Evolutionary conservation across 2,888 invertebrate species (phyloP), one percentile per base, ranked within the genome.

Genomic region (Trachelus iudaicus): DNA sequence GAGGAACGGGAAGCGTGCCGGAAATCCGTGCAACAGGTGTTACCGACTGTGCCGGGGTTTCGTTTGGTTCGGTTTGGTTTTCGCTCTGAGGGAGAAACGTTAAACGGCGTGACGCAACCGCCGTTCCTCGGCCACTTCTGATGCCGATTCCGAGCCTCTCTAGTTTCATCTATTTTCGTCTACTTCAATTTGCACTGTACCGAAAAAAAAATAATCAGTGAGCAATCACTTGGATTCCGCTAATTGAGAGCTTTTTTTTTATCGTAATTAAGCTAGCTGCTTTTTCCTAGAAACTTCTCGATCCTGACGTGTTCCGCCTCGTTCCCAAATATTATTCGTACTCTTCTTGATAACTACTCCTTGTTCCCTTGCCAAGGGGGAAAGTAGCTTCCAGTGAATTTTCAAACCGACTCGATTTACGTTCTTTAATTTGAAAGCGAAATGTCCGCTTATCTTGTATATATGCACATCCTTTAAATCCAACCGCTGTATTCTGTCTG

Each of bases 11-110:
- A 87, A 87, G 87, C 86, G 86, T 87, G 90, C 86, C 90, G 89
- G 90, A 91, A 90, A 90, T 89, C 87, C 87, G 84, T 83, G 91
- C 91, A 91, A 91, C 91, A 91, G 91, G 91, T 91, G 89, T 87
- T 83, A 78, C 79, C 83, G 85, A 82, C 85, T 23, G 56, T 23
- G 56, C 9, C 82, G 84, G 84, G 85, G 76, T 80, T 82, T 81
- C 75, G 82, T 83, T 82, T 83, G 83, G 86, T 88, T 86, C 82
- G 84, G 82, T 83, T 84, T 81, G 84, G 79, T 83, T 81, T 84
- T 83, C 56, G 56, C 56, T 56, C 56, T 9, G 56, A 56, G 23
- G 23, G 23, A 56, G 56, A 56, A 56, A 56, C 56, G 23, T 56
- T 56, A 56, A 56, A 56, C 15, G 56, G 56, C 56, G 9, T 15